phyloP scores from a whole-genome alignment of 1,140 invertebrate species.

The Orussus abietinus region DNA sequence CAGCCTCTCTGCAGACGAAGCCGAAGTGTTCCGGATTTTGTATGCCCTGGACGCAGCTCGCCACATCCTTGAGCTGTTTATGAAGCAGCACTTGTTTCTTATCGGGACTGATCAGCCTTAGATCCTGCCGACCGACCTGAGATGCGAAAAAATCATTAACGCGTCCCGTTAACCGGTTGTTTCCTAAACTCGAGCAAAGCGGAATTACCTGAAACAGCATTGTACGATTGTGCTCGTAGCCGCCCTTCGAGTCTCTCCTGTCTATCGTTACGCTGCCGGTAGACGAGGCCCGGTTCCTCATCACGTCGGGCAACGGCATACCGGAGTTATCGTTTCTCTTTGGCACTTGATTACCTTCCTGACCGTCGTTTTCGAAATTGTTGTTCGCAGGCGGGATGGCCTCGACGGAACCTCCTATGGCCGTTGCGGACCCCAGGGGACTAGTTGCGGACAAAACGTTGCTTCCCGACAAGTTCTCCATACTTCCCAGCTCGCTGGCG shows the following conservation, averaged over 20 bases:
- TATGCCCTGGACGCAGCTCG: constrained; percentile 83
- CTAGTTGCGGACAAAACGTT: constrained; percentile 28
- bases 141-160: constrained; percentile 22
- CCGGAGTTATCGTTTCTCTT: constrained; percentile 24
- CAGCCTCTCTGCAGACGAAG: constrained; percentile 80
- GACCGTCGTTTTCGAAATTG: constrained; percentile 14
- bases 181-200: constrained; percentile 3
- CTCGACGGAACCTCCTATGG: constrained; percentile 40
- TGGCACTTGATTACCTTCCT: constrained; percentile 16
- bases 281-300: constrained; percentile 52
- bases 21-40: constrained; percentile 84
- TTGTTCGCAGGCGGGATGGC: constrained; percentile 31
- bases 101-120: constrained; percentile 88
- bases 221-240: constrained; percentile 78
- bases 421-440: constrained; percentile 24
- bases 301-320: constrained; percentile 43
- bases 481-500: constrained; percentile 41
- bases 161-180: too few relatives aligned
- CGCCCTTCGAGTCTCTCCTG: constrained; percentile 43
- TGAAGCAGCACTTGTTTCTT: constrained; percentile 84
- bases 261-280: constrained; percentile 45
- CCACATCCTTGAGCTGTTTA: constrained; percentile 82
- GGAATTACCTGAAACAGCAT: constrained; percentile 80
- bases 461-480: constrained; percentile 35
- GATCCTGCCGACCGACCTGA: constrained; percentile 79